phyloP scores from a whole-genome alignment of 1,140 invertebrate genomes.

The Eriocheir sinensis region DNA sequence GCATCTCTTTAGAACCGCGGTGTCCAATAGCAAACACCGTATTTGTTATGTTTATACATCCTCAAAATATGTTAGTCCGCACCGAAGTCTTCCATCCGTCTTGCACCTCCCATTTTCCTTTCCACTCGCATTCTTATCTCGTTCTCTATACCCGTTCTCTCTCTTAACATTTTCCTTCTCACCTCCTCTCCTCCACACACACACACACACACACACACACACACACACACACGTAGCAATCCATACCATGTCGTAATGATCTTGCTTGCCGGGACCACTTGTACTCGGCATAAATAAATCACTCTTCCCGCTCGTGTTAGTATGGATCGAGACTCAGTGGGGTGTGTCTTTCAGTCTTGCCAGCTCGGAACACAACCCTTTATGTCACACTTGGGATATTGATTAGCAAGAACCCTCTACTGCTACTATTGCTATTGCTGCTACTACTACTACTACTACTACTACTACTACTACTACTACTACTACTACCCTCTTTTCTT shows the following conservation, averaged over 20 bases:
- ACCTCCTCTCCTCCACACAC: neutral
- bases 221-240: neutral
- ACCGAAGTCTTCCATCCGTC: neutral
- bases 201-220: too few species aligned
- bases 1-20: neutral
- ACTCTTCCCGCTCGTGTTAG: neutral
- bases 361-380: neutral
- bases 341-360: constrained; percentile 12
- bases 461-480: neutral
- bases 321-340: constrained; percentile 8
- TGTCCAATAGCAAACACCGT: neutral
- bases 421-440: neutral
- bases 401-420: neutral
- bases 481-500: too few species aligned
- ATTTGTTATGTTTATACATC: neutral
- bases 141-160: neutral
- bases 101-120: neutral
- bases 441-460: neutral
- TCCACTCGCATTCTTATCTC: neutral
- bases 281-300: neutral
- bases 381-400: constrained; percentile 25
- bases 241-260: neutral
- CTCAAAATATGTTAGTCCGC: neutral
- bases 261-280: neutral
- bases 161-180: neutral